These are phyloP conservation scores for Bunonema sp. DNA, from an alignment of 2,888 invertebrate genomes.

Conservation along the genomic window DNA sequence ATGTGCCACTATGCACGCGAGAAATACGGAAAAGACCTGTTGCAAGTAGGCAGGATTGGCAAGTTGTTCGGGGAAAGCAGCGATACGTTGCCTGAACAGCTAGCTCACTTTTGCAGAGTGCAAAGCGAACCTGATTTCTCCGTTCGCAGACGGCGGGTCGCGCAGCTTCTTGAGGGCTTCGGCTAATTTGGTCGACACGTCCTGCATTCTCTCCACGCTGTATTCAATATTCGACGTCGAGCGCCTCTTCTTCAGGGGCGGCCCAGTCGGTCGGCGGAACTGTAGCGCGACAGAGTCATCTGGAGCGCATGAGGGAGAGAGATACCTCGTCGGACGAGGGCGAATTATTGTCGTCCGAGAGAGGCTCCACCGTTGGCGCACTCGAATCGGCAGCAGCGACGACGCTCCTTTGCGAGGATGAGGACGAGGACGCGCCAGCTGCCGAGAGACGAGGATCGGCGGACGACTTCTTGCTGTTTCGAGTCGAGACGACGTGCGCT, in stretches of 20 bases:
- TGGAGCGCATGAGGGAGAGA: no score
- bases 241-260: conserved; percentile 8
- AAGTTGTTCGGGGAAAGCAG: conserved; percentile 16
- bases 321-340: no score
- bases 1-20: neutral
- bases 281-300: conserved; percentile 6
- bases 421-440: no score
- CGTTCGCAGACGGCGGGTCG: conserved; percentile 33
- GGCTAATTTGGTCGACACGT: conserved; percentile 18
- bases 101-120: neutral
- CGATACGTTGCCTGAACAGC: conserved; percentile 11
- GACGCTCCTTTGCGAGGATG: no score
- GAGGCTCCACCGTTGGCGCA: no score
- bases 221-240: no score
- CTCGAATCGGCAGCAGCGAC: no score
- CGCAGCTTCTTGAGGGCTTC: conserved; percentile 17
- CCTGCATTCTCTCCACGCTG: conserved; percentile 1
- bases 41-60: conserved; percentile 12
- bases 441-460: no score
- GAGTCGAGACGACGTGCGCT: no score
- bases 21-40: neutral
- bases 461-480: conserved; percentile 13
- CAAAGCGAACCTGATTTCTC: conserved; percentile 17
- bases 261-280: conserved; percentile 7
- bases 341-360: no score